Evolutionary conservation across 2,888 invertebrate species (phyloP), one percentile per base, ranked within the genome.

Genomic region (Drosophila tanythrix): DNA sequence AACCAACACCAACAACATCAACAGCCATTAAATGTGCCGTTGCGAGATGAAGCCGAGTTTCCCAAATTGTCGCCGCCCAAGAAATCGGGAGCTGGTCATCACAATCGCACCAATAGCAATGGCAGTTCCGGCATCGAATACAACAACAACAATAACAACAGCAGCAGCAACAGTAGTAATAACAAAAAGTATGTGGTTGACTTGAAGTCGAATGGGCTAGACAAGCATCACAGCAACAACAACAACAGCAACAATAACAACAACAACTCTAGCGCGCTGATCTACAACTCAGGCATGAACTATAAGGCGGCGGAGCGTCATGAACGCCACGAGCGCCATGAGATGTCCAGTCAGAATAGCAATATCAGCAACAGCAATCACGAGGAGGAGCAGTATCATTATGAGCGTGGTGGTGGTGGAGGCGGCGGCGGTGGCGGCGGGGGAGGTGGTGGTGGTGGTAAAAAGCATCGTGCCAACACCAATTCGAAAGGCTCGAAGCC

Each of bases 11-110:
- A 88, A 13, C 90, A 88, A 13, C 76, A 81, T 59, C 88, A 90
- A 76, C 79, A 86, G 78, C 78, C 88, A 31, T 81, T 81, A 51
- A 89, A 89, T 60, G 82, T 85, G 53, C 88, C 85, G 48, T 83
- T 92, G 57, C 91, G 92, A 74, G 93, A 92, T 74, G 93, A 93
- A 81, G 90, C 93, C 3, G 93, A 93, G 83, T 93, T 93, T 81
- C 93, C 93, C 29, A 93, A 93, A 76, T 76, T 93, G 68, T 91
- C 92, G 73, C 93, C 93, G 63, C 93, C 93, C 52, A 93, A 93
- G 70, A 93, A 93, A 76, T 91, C 91, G 21, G 82, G 78, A 38
- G 77, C 76, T 46, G 84, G 82, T 0, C 86, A 86, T 53, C 75
- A 79, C 59, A 83, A 80, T 73, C 88, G 83, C 74, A 85, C 75